Evolutionary conservation across 1,140 invertebrate genomes (phyloP).

Genomic region (Aplysia californica): DNA sequence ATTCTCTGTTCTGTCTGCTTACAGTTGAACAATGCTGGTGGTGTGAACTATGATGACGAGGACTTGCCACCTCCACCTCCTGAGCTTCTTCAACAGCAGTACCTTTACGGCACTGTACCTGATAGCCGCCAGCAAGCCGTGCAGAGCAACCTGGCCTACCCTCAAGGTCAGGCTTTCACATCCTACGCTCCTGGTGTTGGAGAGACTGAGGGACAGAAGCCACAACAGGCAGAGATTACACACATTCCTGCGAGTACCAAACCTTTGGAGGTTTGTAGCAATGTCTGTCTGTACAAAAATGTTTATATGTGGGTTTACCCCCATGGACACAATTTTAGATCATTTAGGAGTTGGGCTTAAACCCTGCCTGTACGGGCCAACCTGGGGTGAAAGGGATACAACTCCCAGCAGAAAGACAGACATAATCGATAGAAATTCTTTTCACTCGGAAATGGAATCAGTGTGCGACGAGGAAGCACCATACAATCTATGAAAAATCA

Average conservation of each 20-base stretch:
- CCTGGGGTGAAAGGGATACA: too few species aligned
- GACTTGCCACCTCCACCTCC: slow-evolving; percentile 55
- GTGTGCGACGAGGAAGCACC: neutral
- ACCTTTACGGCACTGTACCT: slow-evolving; percentile 56
- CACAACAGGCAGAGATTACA: slow-evolving; percentile 45
- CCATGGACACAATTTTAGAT: neutral
- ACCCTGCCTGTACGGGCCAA: too few species aligned
- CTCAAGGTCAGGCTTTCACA: slow-evolving; percentile 34
- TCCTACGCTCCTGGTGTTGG: slow-evolving; percentile 53
- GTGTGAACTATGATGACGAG: slow-evolving; percentile 39
- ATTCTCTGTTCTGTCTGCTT: too few species aligned
- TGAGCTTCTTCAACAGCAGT: slow-evolving; percentile 59
- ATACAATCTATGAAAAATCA: neutral
- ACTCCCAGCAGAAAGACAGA: too few species aligned
- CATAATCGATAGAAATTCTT: too few species aligned
- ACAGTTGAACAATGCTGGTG: slow-evolving; percentile 47
- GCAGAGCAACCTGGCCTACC: slow-evolving; percentile 39
- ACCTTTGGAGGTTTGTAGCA: slow-evolving; percentile 52
- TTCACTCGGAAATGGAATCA: neutral
- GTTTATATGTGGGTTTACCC: too few species aligned
- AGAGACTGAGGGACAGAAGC: slow-evolving; percentile 38
- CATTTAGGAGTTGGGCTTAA: too few species aligned
- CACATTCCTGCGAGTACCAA: slow-evolving; percentile 40
- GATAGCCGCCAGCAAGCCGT: slow-evolving; percentile 54
- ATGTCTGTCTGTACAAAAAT: too few species aligned